phyloP scores from a whole-genome alignment of 2,113 vertebrate species.

The Microcebus ravelobensis region DNA sequence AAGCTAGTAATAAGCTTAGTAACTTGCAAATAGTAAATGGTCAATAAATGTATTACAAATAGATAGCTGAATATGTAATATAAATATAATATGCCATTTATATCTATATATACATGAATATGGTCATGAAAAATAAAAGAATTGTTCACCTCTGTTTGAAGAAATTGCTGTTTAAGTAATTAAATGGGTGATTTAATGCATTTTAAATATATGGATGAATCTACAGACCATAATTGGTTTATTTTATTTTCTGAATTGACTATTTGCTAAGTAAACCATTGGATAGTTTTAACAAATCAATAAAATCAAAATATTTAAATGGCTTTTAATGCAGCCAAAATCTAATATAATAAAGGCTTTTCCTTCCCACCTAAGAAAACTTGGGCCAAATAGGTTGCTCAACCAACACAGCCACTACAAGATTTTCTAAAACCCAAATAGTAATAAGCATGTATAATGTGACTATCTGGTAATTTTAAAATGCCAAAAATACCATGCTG shows the following conservation, averaged over 20 bases:
- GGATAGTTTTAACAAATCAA: slow-evolving; percentile 29
- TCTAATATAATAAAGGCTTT: background rate
- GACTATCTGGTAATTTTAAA: background rate
- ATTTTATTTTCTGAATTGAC: slow-evolving; percentile 41
- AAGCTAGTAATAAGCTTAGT: background rate
- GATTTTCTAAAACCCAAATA: background rate
- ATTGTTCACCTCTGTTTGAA: background rate
- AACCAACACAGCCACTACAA: background rate
- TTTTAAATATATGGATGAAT: background rate
- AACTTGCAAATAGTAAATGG: background rate
- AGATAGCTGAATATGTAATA: background rate
- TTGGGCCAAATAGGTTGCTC: background rate
- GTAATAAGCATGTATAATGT: background rate
- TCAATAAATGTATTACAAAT: background rate
- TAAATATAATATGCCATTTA: background rate
- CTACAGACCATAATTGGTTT: background rate
- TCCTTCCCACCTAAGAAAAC: background rate
- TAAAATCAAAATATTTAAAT: slow-evolving; percentile 28
- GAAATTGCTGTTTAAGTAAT: background rate
- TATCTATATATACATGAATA: background rate
- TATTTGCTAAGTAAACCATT: slow-evolving; percentile 1
- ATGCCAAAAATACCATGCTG: background rate
- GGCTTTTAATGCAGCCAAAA: background rate
- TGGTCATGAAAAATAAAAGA: background rate
- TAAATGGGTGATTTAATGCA: background rate